Evolutionary conservation across 2,113 vertebrate genomes (phyloP).

Genomic region (Cyphomyrus discorhynchus): DNA sequence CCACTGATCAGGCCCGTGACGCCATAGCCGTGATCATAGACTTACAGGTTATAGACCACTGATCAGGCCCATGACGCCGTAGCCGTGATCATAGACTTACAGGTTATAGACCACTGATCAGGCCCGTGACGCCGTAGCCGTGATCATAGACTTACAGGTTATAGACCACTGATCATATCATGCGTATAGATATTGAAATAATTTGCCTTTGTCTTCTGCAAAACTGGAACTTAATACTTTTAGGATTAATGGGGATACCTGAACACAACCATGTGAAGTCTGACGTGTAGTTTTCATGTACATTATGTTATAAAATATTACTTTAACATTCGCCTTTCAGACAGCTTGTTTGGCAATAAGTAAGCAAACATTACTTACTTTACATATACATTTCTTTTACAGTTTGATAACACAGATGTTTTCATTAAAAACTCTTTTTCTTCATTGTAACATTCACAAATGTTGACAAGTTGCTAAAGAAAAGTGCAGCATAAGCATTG

Average conservation of each 20-base stretch:
- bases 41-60: background rate
- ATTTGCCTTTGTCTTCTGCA: background rate
- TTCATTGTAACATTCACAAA: background rate
- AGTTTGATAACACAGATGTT: background rate
- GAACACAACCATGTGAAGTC: background rate
- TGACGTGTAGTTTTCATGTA: background rate
- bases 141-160: too few species aligned
- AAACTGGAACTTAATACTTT: background rate
- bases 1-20: background rate
- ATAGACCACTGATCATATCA: background rate
- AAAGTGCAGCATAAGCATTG: background rate
- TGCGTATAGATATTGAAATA: background rate
- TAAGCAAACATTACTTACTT: background rate
- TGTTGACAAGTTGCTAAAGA: background rate
- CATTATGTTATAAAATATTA: background rate
- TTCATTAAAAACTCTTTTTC: background rate
- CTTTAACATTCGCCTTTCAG: background rate
- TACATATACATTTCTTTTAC: background rate
- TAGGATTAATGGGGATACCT: background rate
- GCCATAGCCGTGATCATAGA: too few species aligned
- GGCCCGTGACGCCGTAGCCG: too few species aligned
- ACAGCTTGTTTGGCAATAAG: background rate
- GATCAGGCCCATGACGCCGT: constrained; percentile 54
- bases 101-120: background rate
- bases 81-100: background rate